Percentiles rank a stretch among this genome's conserved stretches.
phyloP scores from a whole-genome alignment of 1,140 invertebrate genomes.

The Pomacea maculata region DNA sequence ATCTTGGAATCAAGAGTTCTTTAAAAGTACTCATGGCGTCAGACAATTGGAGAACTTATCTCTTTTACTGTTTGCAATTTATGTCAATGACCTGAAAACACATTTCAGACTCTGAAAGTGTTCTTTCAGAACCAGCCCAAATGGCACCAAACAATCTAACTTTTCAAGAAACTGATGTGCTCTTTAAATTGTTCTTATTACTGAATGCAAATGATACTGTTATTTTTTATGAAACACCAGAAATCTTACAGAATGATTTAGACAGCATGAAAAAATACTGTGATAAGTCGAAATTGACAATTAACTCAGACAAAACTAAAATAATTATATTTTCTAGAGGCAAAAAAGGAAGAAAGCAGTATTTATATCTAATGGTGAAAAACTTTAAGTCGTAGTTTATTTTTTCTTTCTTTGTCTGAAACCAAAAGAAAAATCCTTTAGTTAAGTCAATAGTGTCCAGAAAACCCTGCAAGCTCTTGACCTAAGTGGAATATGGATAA shows the following conservation, averaged over 20 bases:
- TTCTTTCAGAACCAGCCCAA: background rate
- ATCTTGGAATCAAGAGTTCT: background rate
- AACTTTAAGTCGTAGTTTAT: background rate
- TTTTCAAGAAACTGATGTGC: background rate
- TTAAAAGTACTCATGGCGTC: background rate
- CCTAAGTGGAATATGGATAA: too few species aligned
- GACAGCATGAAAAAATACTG: background rate
- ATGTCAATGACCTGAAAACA: background rate
- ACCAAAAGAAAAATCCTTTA: background rate
- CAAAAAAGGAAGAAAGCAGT: background rate
- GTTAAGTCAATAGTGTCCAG: too few species aligned
- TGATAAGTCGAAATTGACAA: background rate
- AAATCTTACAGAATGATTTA: background rate
- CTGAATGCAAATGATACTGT: constrained; percentile 2
- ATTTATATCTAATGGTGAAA: background rate
- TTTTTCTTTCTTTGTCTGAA: background rate
- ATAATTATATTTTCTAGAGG: constrained; percentile 4
- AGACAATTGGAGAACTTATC: constrained; percentile 2
- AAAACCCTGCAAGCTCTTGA: too few species aligned
- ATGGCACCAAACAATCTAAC: background rate
- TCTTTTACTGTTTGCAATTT: background rate
- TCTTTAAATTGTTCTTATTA: background rate
- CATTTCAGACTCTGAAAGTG: background rate
- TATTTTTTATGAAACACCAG: background rate
- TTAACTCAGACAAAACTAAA: constrained; percentile 1